Percentiles rank a stretch among this genome's conserved stretches.
These are phyloP conservation scores for Dicyrtomina minuta DNA, from an alignment of 2,888 invertebrate genomes.

Conservation along the genomic window DNA sequence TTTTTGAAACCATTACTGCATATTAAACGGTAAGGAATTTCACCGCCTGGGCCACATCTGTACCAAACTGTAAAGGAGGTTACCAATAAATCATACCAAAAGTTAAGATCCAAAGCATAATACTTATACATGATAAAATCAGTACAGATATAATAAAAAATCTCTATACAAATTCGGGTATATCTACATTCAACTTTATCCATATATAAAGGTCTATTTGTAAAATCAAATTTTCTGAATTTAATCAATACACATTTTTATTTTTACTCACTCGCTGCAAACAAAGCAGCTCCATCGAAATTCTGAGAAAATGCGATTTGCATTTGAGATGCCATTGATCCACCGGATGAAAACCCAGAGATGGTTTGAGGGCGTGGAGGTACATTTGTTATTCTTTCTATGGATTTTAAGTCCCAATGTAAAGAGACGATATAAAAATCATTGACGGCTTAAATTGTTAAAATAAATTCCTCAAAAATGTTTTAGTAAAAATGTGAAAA, in stretches of 20 bases:
- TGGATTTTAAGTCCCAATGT: too few relatives aligned
- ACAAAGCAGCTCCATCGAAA: conserved; percentile 25
- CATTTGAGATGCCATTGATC: conserved; percentile 21
- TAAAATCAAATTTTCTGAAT: conserved; percentile 1
- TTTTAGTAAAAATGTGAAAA: too few relatives aligned
- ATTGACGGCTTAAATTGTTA: too few relatives aligned
- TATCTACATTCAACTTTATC: background rate
- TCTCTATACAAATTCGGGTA: background rate
- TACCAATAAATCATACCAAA: too few relatives aligned
- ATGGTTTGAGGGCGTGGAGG: conserved; percentile 4
- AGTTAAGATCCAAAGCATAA: background rate
- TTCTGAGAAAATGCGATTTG: conserved; percentile 26
- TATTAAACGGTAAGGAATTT: background rate
- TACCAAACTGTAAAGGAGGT: conserved; percentile 18
- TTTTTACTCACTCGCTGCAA: conserved; percentile 13
- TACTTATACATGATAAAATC: background rate
- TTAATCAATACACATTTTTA: too few relatives aligned
- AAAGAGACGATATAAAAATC: too few relatives aligned
- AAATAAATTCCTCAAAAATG: too few relatives aligned
- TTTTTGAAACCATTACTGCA: background rate
- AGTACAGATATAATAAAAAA: background rate
- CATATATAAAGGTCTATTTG: background rate
- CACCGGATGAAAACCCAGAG: conserved; percentile 30
- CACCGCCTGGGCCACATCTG: conserved; percentile 8
- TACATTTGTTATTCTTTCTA: too few relatives aligned